Conservation (phyloP, 2,888 invertebrate species). For the Papilio elwesi region DNA sequence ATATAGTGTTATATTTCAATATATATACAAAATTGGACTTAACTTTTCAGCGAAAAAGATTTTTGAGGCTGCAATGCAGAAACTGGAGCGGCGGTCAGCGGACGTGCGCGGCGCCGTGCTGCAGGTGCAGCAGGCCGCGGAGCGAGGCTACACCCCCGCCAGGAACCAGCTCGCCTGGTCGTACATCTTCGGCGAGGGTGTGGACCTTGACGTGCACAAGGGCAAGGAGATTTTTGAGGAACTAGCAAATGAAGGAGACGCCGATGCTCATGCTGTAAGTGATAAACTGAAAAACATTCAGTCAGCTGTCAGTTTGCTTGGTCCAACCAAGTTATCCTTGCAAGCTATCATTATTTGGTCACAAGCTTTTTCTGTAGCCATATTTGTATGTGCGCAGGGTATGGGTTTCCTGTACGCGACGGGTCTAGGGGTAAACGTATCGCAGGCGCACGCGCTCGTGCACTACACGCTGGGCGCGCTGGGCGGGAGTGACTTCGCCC, state of each 20-base stretch:
- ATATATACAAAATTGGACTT: neutral
- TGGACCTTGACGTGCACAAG: slow-evolving; percentile 89
- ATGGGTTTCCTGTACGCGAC: slow-evolving; percentile 94
- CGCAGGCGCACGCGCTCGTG: slow-evolving; percentile 93
- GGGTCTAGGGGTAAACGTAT: slow-evolving; percentile 94
- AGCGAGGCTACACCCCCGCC: slow-evolving; percentile 91
- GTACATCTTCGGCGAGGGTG: slow-evolving; percentile 91
- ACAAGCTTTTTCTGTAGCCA: no score
- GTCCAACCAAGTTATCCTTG: no score
- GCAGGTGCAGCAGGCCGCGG: slow-evolving; percentile 91
- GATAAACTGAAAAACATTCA: neutral
- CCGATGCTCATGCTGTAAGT: slow-evolving; percentile 94
- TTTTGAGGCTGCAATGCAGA: slow-evolving; percentile 88
- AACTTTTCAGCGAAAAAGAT: slow-evolving; percentile 86
- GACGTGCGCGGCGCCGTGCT: slow-evolving; percentile 90
- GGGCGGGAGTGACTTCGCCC: slow-evolving; percentile 96
- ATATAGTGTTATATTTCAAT: neutral
- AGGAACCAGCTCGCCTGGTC: slow-evolving; percentile 95
- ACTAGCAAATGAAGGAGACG: slow-evolving; percentile 89
- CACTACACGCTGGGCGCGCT: slow-evolving; percentile 96
- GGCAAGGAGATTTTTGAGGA: slow-evolving; percentile 91
- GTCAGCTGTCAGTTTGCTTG: no score
- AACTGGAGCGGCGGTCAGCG: slow-evolving; percentile 89
- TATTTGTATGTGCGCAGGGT: slow-evolving; percentile 82
- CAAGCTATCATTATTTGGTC: no score